A percentile compares a stretch with the other conserved stretches of the same genome.
Evolutionary conservation across 2,113 vertebrate species (phyloP).

Genomic region (Okapia johnstoni): DNA sequence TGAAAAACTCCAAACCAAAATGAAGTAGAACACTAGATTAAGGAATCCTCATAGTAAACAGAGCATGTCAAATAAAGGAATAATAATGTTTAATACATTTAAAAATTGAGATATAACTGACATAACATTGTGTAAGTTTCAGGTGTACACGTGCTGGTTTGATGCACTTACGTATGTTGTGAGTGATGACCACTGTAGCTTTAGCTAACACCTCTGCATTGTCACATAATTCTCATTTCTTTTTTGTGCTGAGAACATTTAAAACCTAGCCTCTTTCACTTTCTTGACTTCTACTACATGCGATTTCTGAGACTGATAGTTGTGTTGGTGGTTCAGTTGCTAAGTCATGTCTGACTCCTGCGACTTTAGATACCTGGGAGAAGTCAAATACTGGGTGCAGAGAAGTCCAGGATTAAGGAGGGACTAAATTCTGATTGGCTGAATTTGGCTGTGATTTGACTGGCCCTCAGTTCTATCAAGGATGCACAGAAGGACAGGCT

Average conservation of each 20-base stretch:
- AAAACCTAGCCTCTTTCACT: neutral
- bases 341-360: neutral
- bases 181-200: neutral
- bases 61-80: neutral
- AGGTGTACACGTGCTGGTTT: neutral
- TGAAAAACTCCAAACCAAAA: neutral
- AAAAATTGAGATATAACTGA: neutral
- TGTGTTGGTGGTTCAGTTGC: neutral
- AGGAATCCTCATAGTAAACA: neutral
- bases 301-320: neutral
- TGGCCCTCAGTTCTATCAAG: neutral
- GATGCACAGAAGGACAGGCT: neutral
- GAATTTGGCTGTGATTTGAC: neutral
- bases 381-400: neutral
- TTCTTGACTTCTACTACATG: neutral
- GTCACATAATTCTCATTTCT: neutral
- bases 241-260: neutral
- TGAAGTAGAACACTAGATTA: neutral
- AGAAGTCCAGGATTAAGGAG: neutral
- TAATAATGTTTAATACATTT: neutral
- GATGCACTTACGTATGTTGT: fast-evolving
- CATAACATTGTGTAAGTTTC: neutral
- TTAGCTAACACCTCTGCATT: neutral
- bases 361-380: neutral
- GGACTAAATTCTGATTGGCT: neutral